Conservation (phyloP, 2,797 vertebrate genomes). For the Poeciliopsis presidionis region DNA sequence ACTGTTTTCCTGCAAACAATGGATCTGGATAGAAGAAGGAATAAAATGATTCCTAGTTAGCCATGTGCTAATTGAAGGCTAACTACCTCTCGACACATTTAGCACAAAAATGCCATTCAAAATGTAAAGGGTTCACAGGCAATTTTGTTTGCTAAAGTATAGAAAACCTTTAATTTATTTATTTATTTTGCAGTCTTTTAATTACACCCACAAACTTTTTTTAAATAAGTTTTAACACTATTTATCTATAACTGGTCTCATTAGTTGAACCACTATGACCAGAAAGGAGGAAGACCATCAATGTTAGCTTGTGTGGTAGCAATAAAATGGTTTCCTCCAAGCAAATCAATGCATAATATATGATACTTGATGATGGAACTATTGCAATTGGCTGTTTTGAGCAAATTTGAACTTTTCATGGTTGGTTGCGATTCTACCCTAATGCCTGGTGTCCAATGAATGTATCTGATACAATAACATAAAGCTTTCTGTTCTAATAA, state of each 20-base stretch:
- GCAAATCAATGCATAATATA: not conserved
- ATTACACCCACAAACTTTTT: not conserved
- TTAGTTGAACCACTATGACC: not conserved
- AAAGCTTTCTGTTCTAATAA: not conserved
- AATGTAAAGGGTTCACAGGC: not conserved
- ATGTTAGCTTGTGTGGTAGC: not conserved
- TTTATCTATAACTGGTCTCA: not conserved
- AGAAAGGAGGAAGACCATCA: not conserved
- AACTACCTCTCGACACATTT: not conserved
- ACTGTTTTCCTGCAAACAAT: not conserved
- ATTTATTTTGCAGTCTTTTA: not conserved
- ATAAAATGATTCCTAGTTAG: not conserved
- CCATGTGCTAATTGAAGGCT: not conserved
- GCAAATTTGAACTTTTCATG: not conserved
- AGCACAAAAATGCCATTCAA: not conserved
- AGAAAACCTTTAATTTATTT: not conserved
- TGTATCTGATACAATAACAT: not conserved
- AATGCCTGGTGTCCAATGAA: not conserved
- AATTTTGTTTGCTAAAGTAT: not conserved
- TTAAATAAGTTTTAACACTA: not conserved
- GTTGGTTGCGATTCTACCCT: not conserved
- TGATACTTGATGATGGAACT: not conserved
- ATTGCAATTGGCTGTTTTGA: not conserved
- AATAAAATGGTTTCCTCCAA: not conserved
- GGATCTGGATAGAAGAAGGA: not conserved